Base-by-base conservation (phyloP, 2,113 vertebrate species). In the Phasianus colchicus region DNA sequence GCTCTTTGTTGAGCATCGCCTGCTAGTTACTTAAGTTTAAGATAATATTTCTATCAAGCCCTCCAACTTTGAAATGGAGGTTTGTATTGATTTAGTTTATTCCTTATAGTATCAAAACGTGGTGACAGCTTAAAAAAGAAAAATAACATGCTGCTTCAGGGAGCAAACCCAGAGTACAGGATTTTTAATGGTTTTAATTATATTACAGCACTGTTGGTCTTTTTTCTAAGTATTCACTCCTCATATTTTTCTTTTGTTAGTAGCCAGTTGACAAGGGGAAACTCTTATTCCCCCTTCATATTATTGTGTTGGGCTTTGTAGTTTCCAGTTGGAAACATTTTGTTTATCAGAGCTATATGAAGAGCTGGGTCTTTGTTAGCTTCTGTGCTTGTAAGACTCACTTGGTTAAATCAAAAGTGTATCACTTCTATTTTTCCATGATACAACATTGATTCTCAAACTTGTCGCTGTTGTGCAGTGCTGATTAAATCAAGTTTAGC, bases 151-250 rank as follows among this genome's bases (percentile, higher is more conserved):
- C 61, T 91, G 80, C 90, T 95, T 95, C 90, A 92, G 93, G 96
- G 94, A 97, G 85, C 83, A 96, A 96, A 96, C 94, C 93, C 94
- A 96, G 86, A 97, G 73, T 96, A 97, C 95, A 90, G 66, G 52
- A 90, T 79, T 95, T 94, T 90, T 96, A 97, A 95, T 97, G 96
- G 95, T 95, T 97, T 97, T 96, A 96, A 96, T 97, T 95, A 95
- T 90, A 94, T 90, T 96, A 86, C 92, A 97, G 76, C 86, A 82
- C 76, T 95, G 70, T 69, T 92, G 74, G 40, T 88, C 52, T 95
- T 93, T 95, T 95, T 92, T 77, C 69, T 8, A 65, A 96, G 71
- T 79, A 95, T 96, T 97, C 95, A 66, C 94, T 95, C 93, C 94
- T 95, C 95, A 88, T 95, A 95, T 97, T 93, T 97, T 96, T 95